A percentile compares a stretch with the other conserved stretches of the same genome.
Conservation (phyloP, 1,140 invertebrate species). For the Papilio polytes region DNA sequence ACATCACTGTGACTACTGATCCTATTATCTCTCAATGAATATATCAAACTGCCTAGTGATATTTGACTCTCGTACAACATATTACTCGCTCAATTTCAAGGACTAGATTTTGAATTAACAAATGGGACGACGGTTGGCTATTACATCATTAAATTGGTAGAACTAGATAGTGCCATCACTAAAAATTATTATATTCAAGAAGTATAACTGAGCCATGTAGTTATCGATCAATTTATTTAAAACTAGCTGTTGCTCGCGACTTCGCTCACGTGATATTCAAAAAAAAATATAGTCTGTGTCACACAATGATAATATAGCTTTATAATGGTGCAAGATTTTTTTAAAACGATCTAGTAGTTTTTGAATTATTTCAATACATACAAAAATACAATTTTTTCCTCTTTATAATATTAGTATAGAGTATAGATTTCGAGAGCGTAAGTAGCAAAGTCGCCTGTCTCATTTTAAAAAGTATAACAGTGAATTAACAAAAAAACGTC, state of each 20-base stretch:
- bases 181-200: no score
- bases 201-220: not conserved
- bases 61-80: not conserved
- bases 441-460: conserved; percentile 54
- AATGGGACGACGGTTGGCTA: not conserved
- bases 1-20: not conserved
- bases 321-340: no score
- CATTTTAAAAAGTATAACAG: conserved; percentile 50
- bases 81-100: not conserved
- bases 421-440: conserved; percentile 8
- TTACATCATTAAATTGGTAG: not conserved
- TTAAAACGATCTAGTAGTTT: no score
- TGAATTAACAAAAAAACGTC: conserved; percentile 53
- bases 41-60: not conserved
- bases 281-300: no score
- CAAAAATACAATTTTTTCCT: no score
- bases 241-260: not conserved
- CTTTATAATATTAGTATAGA: no score
- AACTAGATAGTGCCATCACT: no score
- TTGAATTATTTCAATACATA: no score
- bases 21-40: conserved; percentile 20
- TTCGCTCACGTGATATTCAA: no score
- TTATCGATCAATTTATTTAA: not conserved
- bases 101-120: not conserved
- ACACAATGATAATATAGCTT: no score